phyloP scores from a whole-genome alignment of 2,888 invertebrate genomes.

The Heliconius erato region DNA sequence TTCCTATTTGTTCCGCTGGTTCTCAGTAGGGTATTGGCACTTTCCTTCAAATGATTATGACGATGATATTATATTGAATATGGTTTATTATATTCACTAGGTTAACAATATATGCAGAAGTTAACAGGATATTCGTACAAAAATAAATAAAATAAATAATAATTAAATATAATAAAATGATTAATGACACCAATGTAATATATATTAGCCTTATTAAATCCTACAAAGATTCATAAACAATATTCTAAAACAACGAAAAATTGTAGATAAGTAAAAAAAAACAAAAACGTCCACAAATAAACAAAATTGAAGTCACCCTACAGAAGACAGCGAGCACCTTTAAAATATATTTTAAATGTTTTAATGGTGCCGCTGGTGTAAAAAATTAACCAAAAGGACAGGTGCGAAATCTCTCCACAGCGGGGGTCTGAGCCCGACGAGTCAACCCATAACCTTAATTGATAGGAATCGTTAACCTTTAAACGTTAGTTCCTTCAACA shows the following conservation, averaged over 20 bases:
- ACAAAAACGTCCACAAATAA: background rate
- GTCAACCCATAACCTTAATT: slow-evolving; percentile 84
- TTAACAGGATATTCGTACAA: background rate
- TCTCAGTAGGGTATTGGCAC: slow-evolving; percentile 81
- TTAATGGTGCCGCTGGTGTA: slow-evolving; percentile 71
- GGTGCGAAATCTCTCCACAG: slow-evolving; percentile 77
- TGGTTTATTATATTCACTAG: slow-evolving; percentile 50
- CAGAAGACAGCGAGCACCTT: slow-evolving; percentile 71
- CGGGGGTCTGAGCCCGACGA: slow-evolving; percentile 75
- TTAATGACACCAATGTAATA: too few species aligned
- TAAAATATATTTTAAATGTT: slow-evolving; percentile 59
- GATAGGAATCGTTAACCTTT: slow-evolving; percentile 85
- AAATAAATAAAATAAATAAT: too few species aligned
- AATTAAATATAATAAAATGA: too few species aligned
- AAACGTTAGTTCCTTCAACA: slow-evolving; percentile 81
- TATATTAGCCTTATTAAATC: too few species aligned
- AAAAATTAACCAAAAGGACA: slow-evolving; percentile 66
- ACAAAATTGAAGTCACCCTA: slow-evolving; percentile 59
- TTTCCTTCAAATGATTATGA: slow-evolving; percentile 83
- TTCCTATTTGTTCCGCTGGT: slow-evolving; percentile 80
- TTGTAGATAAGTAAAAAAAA: background rate
- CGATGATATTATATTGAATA: slow-evolving; percentile 54
- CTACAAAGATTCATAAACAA: background rate
- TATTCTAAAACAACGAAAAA: background rate
- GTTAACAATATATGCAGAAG: slow-evolving; percentile 54